Percentiles rank a stretch among this genome's conserved stretches.
These are phyloP conservation scores for Limonius californicus DNA, from an alignment of 1,140 invertebrate species.

Conservation along the genomic window DNA sequence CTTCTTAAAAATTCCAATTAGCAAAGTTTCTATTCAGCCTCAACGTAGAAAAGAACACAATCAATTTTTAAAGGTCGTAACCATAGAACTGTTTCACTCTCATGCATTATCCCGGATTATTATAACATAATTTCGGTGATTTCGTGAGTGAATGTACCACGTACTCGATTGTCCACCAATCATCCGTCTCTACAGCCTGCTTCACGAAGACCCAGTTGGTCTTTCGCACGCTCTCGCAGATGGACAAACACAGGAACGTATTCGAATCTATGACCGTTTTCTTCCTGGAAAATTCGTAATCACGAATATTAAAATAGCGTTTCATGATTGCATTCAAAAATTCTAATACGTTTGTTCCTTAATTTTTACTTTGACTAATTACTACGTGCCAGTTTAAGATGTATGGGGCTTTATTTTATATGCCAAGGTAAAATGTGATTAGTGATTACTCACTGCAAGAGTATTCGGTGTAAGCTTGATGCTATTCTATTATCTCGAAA, in stretches of 20 bases:
- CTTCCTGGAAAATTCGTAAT: no score
- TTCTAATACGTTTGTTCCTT: background rate
- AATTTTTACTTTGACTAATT: background rate
- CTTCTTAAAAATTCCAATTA: no score
- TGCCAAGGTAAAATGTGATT: background rate
- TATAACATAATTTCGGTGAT: slow-evolving; percentile 1
- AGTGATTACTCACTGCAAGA: background rate
- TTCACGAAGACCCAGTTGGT: slow-evolving; percentile 10
- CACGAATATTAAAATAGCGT: no score
- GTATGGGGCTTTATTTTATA: background rate
- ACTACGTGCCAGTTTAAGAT: background rate
- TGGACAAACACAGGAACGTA: slow-evolving; percentile 11
- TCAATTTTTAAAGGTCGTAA: no score
- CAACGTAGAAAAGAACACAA: no score
- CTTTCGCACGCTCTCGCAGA: slow-evolving; percentile 5
- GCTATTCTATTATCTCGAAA: no score
- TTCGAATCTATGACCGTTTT: background rate
- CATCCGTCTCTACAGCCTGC: background rate
- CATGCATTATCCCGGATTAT: background rate
- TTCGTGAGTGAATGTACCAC: slow-evolving; percentile 7
- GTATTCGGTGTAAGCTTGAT: no score
- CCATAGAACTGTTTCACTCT: background rate
- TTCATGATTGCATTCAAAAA: background rate
- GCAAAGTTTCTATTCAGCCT: no score
- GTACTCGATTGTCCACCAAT: slow-evolving; percentile 7